A percentile compares a stretch with the other conserved stretches of the same genome.
These are phyloP conservation scores for Neolamprologus sp. DNA, from an alignment of 2,113 vertebrate genomes.

Conservation along the genomic window DNA sequence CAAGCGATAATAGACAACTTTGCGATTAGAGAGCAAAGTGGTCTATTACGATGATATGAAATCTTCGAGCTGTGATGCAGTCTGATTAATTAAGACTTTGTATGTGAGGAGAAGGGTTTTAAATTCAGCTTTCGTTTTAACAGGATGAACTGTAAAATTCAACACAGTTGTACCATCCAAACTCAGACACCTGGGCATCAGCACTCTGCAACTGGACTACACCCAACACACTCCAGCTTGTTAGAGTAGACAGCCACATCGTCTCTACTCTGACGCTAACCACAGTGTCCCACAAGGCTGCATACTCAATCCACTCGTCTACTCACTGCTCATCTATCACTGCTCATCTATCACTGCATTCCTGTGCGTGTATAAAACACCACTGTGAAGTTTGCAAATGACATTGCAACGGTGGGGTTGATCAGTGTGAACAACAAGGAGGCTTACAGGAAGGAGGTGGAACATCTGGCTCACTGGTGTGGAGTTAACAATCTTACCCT, in stretches of 20 bases:
- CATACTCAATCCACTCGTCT: not conserved
- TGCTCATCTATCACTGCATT: not conserved
- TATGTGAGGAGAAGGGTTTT: not conserved
- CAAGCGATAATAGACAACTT: too few species aligned
- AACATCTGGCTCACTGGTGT: not conserved
- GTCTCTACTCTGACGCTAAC: not conserved
- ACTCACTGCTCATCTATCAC: not conserved
- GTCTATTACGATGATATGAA: not conserved
- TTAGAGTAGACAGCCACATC: not conserved
- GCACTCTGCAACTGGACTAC: not conserved
- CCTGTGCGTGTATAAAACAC: not conserved
- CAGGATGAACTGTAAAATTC: not conserved
- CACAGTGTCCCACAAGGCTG: not conserved
- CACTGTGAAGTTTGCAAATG: not conserved
- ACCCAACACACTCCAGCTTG: not conserved
- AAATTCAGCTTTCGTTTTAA: not conserved
- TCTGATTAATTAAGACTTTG: not conserved
- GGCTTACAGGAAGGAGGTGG: not conserved
- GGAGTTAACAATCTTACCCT: not conserved
- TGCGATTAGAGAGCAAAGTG: not conserved
- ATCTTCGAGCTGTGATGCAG: not conserved
- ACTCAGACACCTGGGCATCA: not conserved
- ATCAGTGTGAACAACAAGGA: not conserved
- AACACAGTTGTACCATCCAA: not conserved
- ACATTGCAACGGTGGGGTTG: not conserved